Evolutionary conservation across 35 echinoderm and acorn worm species (phyloP).

Genomic region (Strongylocentrotus purpuratus): DNA sequence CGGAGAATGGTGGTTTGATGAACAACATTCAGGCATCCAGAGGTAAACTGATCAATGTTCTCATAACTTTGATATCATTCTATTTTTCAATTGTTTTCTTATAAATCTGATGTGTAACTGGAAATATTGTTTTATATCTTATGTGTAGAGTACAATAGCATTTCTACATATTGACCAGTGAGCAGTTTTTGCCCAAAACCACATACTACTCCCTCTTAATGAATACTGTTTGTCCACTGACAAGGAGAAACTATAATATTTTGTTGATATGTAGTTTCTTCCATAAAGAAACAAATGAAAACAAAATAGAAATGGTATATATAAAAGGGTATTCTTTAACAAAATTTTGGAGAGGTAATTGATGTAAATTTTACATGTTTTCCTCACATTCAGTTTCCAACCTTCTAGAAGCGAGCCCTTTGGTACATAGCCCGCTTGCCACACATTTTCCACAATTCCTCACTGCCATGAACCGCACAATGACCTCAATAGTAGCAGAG

Average conservation of each 20-base stretch:
- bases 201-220: background rate
- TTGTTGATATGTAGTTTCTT: background rate
- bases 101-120: background rate
- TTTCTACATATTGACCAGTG: background rate
- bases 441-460: constrained; percentile 44
- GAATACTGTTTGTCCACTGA: background rate
- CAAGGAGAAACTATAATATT: no score
- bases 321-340: background rate
- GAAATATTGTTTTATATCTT: no score
- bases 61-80: background rate
- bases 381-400: constrained; percentile 41
- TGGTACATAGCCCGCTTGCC: background rate
- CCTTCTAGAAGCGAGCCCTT: constrained; percentile 50
- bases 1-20: constrained; percentile 25
- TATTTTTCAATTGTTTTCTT: background rate
- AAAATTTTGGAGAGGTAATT: background rate
- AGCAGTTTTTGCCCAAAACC: background rate
- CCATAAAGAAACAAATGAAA: background rate
- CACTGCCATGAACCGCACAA: background rate
- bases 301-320: background rate
- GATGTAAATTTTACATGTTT: background rate
- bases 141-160: background rate
- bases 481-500: background rate
- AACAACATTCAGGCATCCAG: background rate
- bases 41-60: background rate